Base-by-base conservation (phyloP, 35 echinoderm and acorn worm genomes). In the Ophiothrix spiculata region DNA sequence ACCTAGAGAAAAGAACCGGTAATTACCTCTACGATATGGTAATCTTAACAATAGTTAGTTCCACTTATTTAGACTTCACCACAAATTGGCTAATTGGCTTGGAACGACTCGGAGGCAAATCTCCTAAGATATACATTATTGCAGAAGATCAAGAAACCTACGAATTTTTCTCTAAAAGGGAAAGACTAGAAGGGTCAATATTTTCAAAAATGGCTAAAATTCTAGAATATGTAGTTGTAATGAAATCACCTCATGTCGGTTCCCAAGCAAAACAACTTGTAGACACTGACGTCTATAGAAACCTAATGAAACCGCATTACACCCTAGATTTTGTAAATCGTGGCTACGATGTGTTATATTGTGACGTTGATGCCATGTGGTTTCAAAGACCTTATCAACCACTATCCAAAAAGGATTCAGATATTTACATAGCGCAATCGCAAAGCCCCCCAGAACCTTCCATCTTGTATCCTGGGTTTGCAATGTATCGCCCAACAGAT, bases 361-460 rank as follows among this genome's bases (percentile, higher is more conserved):
- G 46, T 32, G 93, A 96, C 40, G 90, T 96, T 0, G 93, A 96
- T 38, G 92, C 85, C 25, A 39, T 96, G 13, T 96, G 93, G 93
- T 80, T 96, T 16, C 41, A 88, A 31, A 84, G 91, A 56, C 93
- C 93, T 0, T 87, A 92, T 32, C 93, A 81, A 33, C n/a, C n/a
- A n/a, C 86, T 84, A 86, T 75, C 89, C 1, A 21, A 15, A 28
- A 87, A 87, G 8, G 39, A 89, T 29, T 93, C 85, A 75, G 91
- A 93, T 82, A 35, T 93, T 33, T 49, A 80, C 32, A 23, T 89
- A 1, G 77, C 85, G 36, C 29, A 80, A 80, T 86, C 89, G 33
- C 25, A 85, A n/a, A 38, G 33, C 1, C 21, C 56, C 13, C 75
- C 46, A 21, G 29, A 25, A 12, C 60, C 60, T 12, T 0, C 46